Percentiles rank a stretch among this genome's conserved stretches.
These are phyloP conservation scores for Gryllus bimaculatus DNA, from an alignment of 1,140 invertebrate species.

Conservation along the genomic window DNA sequence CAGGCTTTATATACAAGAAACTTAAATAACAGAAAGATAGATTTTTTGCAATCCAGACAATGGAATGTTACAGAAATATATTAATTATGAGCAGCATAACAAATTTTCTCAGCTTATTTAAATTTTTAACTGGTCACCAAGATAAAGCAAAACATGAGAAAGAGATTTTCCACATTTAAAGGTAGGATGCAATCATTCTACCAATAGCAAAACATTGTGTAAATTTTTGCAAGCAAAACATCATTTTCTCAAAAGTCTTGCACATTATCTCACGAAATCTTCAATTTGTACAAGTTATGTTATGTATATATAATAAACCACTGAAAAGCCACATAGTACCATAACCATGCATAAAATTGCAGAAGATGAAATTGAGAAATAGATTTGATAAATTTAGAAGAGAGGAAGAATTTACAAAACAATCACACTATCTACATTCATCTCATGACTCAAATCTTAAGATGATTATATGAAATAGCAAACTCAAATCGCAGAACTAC, in stretches of 20 bases:
- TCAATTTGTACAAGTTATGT: too few species aligned
- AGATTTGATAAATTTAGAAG: background rate
- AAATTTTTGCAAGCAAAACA: background rate
- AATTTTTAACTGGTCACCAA: background rate
- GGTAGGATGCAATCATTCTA: background rate
- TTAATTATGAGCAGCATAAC: background rate
- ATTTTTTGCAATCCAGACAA: background rate
- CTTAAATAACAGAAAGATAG: background rate
- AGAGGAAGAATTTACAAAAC: background rate
- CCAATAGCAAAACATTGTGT: background rate
- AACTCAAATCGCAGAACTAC: too few species aligned
- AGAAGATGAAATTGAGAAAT: background rate
- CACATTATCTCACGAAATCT: too few species aligned
- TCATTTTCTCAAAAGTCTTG: too few species aligned
- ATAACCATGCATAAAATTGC: background rate
- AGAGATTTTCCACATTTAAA: background rate
- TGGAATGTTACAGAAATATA: background rate
- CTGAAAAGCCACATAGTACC: background rate
- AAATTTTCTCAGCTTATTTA: background rate
- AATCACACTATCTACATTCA: background rate
- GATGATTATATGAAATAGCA: too few species aligned
- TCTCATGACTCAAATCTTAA: too few species aligned
- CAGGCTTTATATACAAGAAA: background rate
- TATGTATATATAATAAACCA: too few species aligned
- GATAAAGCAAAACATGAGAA: background rate